Percentiles rank a stretch among this genome's conserved stretches.
These are phyloP conservation scores for Solea solea DNA, from an alignment of 2,113 vertebrate species.

Conservation along the genomic window DNA sequence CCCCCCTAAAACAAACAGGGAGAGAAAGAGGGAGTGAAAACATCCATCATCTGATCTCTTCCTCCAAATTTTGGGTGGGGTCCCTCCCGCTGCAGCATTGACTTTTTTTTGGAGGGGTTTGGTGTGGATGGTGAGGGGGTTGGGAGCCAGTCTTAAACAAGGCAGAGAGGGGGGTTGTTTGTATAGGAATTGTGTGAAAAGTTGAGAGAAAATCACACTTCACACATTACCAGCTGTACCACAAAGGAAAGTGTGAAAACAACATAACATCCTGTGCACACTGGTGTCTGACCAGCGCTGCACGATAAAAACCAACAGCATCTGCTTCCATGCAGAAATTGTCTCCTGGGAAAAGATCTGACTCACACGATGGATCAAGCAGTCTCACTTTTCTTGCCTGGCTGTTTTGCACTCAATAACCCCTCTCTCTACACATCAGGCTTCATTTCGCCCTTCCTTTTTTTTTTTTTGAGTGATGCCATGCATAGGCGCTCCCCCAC, in stretches of 20 bases:
- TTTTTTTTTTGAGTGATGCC: constrained; percentile 51
- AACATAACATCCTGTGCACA: constrained; percentile 36
- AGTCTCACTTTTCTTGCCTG: constrained; percentile 48
- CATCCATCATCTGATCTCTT: constrained; percentile 49
- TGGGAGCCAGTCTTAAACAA: constrained; percentile 54
- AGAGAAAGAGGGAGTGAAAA: constrained; percentile 43
- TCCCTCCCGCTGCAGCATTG: constrained; percentile 56
- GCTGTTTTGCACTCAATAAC: constrained; percentile 56
- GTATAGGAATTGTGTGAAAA: constrained; percentile 57
- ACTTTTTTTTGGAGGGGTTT: constrained; percentile 19
- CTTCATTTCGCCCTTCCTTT: constrained; percentile 44
- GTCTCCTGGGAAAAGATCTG: constrained; percentile 58
- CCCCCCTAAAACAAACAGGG: constrained; percentile 8
- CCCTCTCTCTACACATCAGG: constrained; percentile 34
- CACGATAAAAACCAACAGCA: constrained; percentile 1
- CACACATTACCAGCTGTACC: constrained; percentile 45
- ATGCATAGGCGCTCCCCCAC: constrained; percentile 37
- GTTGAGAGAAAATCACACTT: constrained; percentile 59
- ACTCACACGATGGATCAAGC: constrained; percentile 56
- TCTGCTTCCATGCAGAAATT: constrained; percentile 56
- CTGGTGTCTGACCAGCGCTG: constrained; percentile 25
- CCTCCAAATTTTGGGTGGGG: constrained; percentile 68
- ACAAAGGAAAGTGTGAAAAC: constrained; percentile 56
- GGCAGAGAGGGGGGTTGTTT: background rate
- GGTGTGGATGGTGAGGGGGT: constrained; percentile 56